These are phyloP conservation scores for Eustalomyia histrio DNA, from an alignment of 2,888 invertebrate genomes.

Conservation along the genomic window DNA sequence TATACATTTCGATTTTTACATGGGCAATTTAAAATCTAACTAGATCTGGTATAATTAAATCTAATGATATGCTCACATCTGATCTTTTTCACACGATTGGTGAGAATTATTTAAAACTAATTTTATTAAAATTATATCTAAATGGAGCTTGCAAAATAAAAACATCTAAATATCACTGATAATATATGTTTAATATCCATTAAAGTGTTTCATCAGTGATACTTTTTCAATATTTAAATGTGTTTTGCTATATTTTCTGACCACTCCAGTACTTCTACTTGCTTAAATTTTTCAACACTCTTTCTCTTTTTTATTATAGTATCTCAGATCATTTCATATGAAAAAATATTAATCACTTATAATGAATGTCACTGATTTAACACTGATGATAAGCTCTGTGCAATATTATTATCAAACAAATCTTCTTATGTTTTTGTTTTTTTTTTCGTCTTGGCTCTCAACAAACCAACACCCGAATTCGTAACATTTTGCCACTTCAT, in stretches of 20 bases:
- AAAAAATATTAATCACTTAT: constrained; percentile 57
- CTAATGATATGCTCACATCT: too few species aligned
- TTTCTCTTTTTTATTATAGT: not conserved
- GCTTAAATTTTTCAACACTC: not conserved
- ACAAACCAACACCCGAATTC: constrained; percentile 55
- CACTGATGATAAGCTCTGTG: constrained; percentile 47
- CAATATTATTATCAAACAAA: constrained; percentile 47
- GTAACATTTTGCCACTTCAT: constrained; percentile 60
- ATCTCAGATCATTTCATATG: constrained; percentile 18
- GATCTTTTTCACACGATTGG: too few species aligned
- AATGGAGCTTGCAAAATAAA: too few species aligned
- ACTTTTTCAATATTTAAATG: too few species aligned
- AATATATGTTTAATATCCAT: too few species aligned
- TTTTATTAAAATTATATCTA: too few species aligned
- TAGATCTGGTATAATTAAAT: too few species aligned
- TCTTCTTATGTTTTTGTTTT: constrained; percentile 26
- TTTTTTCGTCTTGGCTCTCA: constrained; percentile 49
- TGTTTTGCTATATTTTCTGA: not conserved
- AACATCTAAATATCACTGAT: too few species aligned
- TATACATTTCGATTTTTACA: too few species aligned
- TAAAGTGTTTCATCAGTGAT: too few species aligned
- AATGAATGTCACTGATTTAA: constrained; percentile 61
- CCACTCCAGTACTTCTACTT: not conserved
- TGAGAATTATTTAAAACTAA: too few species aligned
- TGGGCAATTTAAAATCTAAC: too few species aligned